These are phyloP conservation scores for Calyptomena viridis DNA, from an alignment of 2,113 vertebrate genomes.

Conservation along the genomic window DNA sequence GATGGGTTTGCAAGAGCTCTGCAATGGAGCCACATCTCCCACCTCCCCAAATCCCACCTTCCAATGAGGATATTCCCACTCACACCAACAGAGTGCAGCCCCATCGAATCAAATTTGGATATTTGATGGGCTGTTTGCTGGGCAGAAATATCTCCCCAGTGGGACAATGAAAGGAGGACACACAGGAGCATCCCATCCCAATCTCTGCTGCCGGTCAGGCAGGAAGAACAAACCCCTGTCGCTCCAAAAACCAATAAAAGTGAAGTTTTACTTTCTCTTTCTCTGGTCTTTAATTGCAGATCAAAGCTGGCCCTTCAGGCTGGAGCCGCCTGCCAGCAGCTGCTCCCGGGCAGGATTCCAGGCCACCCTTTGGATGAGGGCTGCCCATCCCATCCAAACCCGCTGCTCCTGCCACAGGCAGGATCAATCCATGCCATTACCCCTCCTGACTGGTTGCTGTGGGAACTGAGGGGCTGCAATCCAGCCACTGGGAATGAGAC, in stretches of 20 bases:
- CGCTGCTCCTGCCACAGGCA: background rate
- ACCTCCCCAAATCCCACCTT: background rate
- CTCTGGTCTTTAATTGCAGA: slow-evolving; percentile 4
- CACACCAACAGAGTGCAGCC: background rate
- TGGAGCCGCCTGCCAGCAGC: background rate
- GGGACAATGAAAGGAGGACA: background rate
- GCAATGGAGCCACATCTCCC: background rate
- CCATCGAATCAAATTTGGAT: rapidly evolving
- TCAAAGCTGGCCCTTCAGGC: slow-evolving; percentile 9
- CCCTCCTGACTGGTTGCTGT: background rate
- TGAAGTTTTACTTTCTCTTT: slow-evolving; percentile 54
- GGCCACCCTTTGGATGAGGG: background rate
- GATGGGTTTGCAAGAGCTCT: background rate
- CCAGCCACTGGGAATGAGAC: background rate
- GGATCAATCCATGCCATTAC: background rate
- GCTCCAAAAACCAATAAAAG: background rate
- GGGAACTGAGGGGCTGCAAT: background rate
- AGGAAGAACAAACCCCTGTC: background rate
- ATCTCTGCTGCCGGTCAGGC: rapidly evolving
- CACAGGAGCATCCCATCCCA: rapidly evolving
- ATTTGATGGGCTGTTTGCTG: background rate
- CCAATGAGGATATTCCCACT: background rate
- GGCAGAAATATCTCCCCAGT: background rate
- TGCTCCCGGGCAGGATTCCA: slow-evolving; percentile 16
- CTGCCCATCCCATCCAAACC: background rate